Base-by-base conservation (phyloP, 2,113 vertebrate species). In the Rousettus leschenaultii region DNA sequence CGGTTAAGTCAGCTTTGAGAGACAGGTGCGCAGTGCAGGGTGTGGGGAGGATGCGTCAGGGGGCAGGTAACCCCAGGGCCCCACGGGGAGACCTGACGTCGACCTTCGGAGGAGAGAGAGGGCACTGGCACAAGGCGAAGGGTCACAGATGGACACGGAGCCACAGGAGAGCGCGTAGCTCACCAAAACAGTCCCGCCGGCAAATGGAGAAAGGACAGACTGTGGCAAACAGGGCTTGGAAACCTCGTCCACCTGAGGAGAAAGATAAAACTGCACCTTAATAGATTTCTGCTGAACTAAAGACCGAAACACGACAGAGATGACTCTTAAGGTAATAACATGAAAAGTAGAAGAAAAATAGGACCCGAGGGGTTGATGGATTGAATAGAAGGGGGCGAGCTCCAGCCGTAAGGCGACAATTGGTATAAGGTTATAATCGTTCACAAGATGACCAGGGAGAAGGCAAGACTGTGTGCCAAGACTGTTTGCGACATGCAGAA, bases 361-460 rank as follows among this genome's bases (percentile, higher is more conserved):
- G 1, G 30, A 66, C 7, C 6, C 61, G 38, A 18, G 6, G 7
- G 12, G 0, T 30, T 7, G 43, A 59, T 40, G 18, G 4, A 7
- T 45, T 77, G 28, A 75, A 33, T 61, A 28, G 7, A 63, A 51
- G 43, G 83, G 33, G 57, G 7, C 6, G 15, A 74, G 16, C 8
- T 74, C 3, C 19, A 55, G n/a, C 3, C 12, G 9, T 19, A 43
- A 78, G 13, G 11, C 35, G 63, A 92, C 43, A 57, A 7, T n/a
- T 55, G 70, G 55, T 55, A 66, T 33, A 30, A 53, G 74, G 85
- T 74, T 57, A 7, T 74, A 24, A 91, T 59, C 6, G 61, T 16
- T 84, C 33, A 33, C 30, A 63, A 35, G 51, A 28, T 68, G 73
- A 45, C 35, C 33, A 55, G 19, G 71, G 40, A 77, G n/a, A 90